These are phyloP conservation scores for Drosophila paramelanica DNA, from an alignment of 2,888 invertebrate species.

Conservation along the genomic window DNA sequence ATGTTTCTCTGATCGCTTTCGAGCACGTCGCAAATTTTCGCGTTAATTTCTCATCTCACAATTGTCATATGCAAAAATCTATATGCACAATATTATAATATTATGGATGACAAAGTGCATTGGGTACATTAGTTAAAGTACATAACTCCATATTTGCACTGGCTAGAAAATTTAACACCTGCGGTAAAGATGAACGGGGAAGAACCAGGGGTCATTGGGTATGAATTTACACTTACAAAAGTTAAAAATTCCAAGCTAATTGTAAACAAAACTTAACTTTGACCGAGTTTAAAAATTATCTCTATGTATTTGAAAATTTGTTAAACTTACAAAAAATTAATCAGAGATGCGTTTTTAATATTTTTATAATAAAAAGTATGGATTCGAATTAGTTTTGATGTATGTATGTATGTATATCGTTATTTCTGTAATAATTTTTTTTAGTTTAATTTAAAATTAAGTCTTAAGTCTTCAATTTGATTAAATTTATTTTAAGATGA, in stretches of 20 bases:
- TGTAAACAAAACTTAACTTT: not conserved
- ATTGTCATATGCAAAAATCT: not conserved
- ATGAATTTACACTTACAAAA: too few species aligned
- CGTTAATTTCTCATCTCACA: constrained; percentile 3
- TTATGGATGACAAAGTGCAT: constrained; percentile 40
- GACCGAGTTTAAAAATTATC: not conserved
- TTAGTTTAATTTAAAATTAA: too few species aligned
- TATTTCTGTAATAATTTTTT: too few species aligned
- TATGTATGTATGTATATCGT: too few species aligned
- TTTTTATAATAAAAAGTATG: too few species aligned
- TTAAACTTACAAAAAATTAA: too few species aligned
- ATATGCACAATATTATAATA: not conserved
- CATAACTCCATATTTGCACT: constrained; percentile 25
- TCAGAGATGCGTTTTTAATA: too few species aligned
- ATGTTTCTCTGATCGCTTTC: constrained; percentile 5
- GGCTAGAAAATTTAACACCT: not conserved
- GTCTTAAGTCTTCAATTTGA: too few species aligned
- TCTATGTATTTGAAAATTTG: too few species aligned
- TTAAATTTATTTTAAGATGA: too few species aligned
- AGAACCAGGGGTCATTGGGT: too few species aligned
- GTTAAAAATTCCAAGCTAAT: not conserved
- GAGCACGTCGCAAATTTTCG: constrained; percentile 19
- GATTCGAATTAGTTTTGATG: too few species aligned
- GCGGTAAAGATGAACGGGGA: not conserved
- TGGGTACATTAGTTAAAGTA: constrained; percentile 25